Percentiles rank a stretch among this genome's conserved stretches.
Conservation (phyloP, 1,140 invertebrate genomes). For the Phortica variegata region DNA sequence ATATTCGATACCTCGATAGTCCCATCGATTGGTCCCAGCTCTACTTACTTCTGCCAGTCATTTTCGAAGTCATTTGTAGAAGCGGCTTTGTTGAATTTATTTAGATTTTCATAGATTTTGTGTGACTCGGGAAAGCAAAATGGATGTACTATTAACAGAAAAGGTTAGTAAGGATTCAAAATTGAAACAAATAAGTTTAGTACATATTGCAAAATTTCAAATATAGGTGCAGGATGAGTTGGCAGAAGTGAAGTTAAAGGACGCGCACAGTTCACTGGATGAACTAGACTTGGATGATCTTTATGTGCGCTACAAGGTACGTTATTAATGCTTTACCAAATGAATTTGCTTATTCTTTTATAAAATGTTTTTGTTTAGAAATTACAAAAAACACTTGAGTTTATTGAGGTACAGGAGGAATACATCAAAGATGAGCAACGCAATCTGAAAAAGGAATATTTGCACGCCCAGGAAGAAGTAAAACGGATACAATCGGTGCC, state of each 20-base stretch:
- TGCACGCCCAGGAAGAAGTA: slow-evolving; percentile 97
- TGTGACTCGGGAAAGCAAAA: slow-evolving; percentile 65
- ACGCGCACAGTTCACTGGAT: slow-evolving; percentile 64
- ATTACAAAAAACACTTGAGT: slow-evolving; percentile 92
- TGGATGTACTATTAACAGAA: slow-evolving; percentile 69
- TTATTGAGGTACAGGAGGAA: slow-evolving; percentile 95
- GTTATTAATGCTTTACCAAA: background rate
- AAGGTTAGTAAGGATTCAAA: slow-evolving; percentile 60
- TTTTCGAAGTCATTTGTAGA: slow-evolving; percentile 7
- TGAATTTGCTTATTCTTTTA: too few relatives aligned
- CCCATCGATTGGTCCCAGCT: too few relatives aligned
- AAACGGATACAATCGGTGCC: slow-evolving; percentile 97
- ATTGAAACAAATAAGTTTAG: background rate
- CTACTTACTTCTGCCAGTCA: too few relatives aligned
- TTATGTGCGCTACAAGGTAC: slow-evolving; percentile 91
- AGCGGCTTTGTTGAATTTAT: slow-evolving; percentile 12
- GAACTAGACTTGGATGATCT: slow-evolving; percentile 86
- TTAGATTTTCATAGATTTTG: background rate
- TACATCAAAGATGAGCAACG: slow-evolving; percentile 98
- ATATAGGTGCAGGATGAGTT: slow-evolving; percentile 61
- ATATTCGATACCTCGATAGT: too few relatives aligned
- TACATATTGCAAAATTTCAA: slow-evolving; percentile 1
- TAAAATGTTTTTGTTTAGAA: slow-evolving; percentile 65
- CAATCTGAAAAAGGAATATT: slow-evolving; percentile 95
- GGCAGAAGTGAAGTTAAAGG: slow-evolving; percentile 63